Percentiles rank a stretch among this genome's conserved stretches.
These are phyloP conservation scores for Mystacornis crossleyi DNA, from an alignment of 2,113 vertebrate species.

Conservation along the genomic window DNA sequence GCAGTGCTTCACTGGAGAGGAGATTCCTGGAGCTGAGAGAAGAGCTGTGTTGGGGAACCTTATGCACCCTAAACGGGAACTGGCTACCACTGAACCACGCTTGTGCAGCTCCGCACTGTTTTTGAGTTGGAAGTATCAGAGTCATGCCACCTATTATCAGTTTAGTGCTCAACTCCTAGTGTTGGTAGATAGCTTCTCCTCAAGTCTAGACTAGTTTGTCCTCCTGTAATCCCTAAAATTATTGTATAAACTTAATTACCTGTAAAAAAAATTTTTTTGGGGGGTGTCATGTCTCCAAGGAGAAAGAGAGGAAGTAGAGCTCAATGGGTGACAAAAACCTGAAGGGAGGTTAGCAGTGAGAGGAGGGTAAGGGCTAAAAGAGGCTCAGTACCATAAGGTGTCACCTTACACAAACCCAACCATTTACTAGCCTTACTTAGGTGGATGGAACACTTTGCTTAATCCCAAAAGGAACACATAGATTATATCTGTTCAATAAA, in stretches of 20 bases:
- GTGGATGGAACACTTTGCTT: not conserved
- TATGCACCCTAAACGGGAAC: not conserved
- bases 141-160: not conserved
- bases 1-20: not conserved
- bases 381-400: not conserved
- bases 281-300: not conserved
- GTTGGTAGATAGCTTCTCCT: not conserved
- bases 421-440: not conserved
- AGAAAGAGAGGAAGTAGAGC: not conserved
- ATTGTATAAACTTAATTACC: not conserved
- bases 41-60: not conserved
- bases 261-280: not conserved
- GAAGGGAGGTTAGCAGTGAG: not conserved
- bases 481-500: not conserved
- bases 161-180: not conserved
- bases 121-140: not conserved
- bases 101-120: not conserved
- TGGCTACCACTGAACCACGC: not conserved
- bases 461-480: not conserved
- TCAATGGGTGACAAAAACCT: not conserved
- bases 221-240: not conserved
- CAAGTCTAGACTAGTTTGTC: not conserved
- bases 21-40: not conserved
- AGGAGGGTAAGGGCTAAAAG: not conserved
- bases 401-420: not conserved